Percentiles rank a stretch among this genome's conserved stretches.
These are phyloP conservation scores for Laticauda colubrina DNA, from an alignment of 2,113 vertebrate species.

Conservation along the genomic window DNA sequence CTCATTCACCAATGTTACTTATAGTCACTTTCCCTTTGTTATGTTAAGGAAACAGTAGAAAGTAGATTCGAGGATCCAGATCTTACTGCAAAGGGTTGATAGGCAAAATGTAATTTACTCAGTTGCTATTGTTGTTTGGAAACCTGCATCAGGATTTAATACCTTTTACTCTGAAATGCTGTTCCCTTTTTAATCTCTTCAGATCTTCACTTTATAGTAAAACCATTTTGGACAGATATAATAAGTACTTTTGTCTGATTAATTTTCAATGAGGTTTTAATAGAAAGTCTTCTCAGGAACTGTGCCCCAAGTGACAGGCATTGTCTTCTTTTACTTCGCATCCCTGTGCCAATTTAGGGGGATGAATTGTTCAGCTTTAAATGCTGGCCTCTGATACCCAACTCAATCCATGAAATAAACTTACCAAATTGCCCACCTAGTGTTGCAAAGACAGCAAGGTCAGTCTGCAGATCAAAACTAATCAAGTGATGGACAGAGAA, in stretches of 20 bases:
- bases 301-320: not conserved
- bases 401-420: conserved; percentile 36
- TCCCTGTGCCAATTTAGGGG: conserved; percentile 11
- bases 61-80: not conserved
- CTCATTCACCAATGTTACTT: not conserved
- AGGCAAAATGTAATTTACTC: not conserved
- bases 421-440: conserved; percentile 59
- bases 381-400: conserved; percentile 20
- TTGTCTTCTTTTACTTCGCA: conserved; percentile 1
- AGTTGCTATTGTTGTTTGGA: not conserved
- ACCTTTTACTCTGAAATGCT: not conserved
- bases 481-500: conserved; percentile 69
- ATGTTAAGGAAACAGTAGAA: not conserved
- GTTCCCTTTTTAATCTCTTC: not conserved
- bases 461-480: conserved; percentile 50
- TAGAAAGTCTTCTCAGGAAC: not conserved
- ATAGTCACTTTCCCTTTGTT: not conserved
- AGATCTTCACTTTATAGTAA: not conserved
- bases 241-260: not conserved
- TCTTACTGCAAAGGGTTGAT: not conserved
- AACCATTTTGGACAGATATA: not conserved
- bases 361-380: conserved; percentile 19
- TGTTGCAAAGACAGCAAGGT: conserved; percentile 17
- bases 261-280: not conserved
- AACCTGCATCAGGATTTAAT: not conserved